A percentile compares a stretch with the other conserved stretches of the same genome.
Conservation (phyloP, 1,140 invertebrate genomes). For the Phenacoccus solenopsis region DNA sequence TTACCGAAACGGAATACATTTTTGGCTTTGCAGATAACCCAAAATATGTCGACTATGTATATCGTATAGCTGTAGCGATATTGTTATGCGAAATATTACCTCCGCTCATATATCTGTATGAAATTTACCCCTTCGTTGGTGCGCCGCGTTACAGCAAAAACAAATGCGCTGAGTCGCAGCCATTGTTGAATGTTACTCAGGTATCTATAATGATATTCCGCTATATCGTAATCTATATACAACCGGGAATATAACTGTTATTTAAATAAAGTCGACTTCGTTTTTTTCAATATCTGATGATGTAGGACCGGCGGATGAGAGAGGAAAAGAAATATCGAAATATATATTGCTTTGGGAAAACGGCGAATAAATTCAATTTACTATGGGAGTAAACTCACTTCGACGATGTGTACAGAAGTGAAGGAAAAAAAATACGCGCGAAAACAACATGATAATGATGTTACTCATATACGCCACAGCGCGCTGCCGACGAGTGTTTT, state of each 20-base stretch:
- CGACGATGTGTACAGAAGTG: neutral
- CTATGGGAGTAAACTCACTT: neutral
- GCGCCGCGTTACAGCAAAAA: neutral
- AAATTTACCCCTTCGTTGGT: neutral
- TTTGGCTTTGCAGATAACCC: neutral
- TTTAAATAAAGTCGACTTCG: neutral
- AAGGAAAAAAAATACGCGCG: neutral
- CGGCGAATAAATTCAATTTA: conserved; percentile 2
- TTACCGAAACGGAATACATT: neutral
- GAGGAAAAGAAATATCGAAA: neutral
- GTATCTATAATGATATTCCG: neutral
- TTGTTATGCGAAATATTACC: conserved; percentile 2
- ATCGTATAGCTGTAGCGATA: neutral
- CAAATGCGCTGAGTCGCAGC: neutral
- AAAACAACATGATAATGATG: neutral
- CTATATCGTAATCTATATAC: conserved; percentile 3
- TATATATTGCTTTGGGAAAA: conserved; percentile 3
- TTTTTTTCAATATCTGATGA: neutral
- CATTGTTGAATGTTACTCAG: neutral
- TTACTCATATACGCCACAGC: too few species aligned
- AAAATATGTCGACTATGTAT: neutral
- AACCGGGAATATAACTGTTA: conserved; percentile 1
- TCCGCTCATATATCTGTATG: neutral
- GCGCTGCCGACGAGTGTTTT: too few species aligned
- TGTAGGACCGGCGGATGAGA: neutral